Base-by-base conservation (phyloP, 2,113 vertebrate genomes). In the Vulpes lagopus region DNA sequence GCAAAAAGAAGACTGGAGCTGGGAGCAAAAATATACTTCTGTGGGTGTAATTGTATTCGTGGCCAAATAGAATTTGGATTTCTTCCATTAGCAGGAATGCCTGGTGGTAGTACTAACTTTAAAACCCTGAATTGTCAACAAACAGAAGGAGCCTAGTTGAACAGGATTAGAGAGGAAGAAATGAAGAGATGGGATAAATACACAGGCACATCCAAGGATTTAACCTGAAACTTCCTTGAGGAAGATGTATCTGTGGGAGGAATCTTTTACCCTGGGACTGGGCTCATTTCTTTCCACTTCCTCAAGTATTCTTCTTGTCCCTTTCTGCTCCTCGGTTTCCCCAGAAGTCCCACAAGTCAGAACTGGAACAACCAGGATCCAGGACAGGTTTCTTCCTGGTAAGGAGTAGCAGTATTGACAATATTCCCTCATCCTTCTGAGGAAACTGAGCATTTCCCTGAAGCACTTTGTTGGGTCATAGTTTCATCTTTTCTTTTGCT, bases 61-160 rank as follows among this genome's bases (percentile, higher is more conserved):
- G 97, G 96, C 98, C 97, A 98, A 96, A 96, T 78, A 96, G 92
- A 96, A 94, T 97, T 97, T 98, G 97, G 97, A 97, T 71, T 96
- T 95, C 96, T 97, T 98, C 98, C 98, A 98, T 97, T 64, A 96
- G 92, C 96, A 96, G 96, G 97, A 94, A 95, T 98, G 97, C 97
- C 97, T 98, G 97, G 97, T 98, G 98, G 97, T 96, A 97, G 93
- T 95, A 97, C 98, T 98, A 97, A 97, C 98, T 98, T 98, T 97
- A 97, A 97, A 97, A 96, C 57, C 92, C 69, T 43, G 65, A 95
- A 76, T 97, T 96, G 97, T 98, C 98, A 97, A 97, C 97, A 98
- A 95, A 97, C 97, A 98, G 97, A 98, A 97, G 97, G 97, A 97
- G 87, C 84, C 87, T 88, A 49, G 78, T 60, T 92, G 96, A 92